Conservation (phyloP, 1,140 invertebrate species). For the Drosophila prosaltans region DNA sequence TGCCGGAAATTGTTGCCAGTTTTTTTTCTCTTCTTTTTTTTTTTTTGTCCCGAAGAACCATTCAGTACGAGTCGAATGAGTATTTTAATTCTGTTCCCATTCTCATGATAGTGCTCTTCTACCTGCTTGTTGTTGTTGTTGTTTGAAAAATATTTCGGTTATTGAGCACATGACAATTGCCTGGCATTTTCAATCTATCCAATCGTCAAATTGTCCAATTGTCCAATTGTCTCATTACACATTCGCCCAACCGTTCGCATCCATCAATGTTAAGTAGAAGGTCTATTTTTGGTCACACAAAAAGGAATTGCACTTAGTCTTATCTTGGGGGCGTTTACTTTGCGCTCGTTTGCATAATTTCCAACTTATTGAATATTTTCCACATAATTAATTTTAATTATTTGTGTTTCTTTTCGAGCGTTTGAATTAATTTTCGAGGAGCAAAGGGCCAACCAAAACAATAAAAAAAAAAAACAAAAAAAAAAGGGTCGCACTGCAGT, state of each 20-base stretch:
- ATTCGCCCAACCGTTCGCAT: constrained; percentile 35
- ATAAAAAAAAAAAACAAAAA: constrained; percentile 45
- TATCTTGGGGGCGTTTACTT: constrained; percentile 70
- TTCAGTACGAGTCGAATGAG: constrained; percentile 42
- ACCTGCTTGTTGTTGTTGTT: constrained; percentile 26
- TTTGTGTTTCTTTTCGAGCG: constrained; percentile 61
- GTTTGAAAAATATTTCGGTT: constrained; percentile 55
- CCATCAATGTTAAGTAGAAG: constrained; percentile 64
- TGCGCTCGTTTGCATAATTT: constrained; percentile 79
- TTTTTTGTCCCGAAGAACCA: constrained; percentile 21
- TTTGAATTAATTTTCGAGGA: constrained; percentile 74
- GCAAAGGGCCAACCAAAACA: constrained; percentile 22
- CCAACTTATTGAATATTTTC: constrained; percentile 80
- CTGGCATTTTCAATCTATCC: constrained; percentile 28
- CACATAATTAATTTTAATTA: constrained; percentile 81
- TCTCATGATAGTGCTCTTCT: constrained; percentile 34
- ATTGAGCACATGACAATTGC: constrained; percentile 52
- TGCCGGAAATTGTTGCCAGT: constrained; percentile 75
- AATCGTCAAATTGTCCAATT: constrained; percentile 25
- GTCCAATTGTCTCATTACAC: constrained; percentile 12
- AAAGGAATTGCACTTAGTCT: constrained; percentile 70
- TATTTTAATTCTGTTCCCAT: constrained; percentile 42
- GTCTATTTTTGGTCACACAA: constrained; percentile 65
- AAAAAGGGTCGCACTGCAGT: constrained; percentile 63
- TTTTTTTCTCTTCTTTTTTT: constrained; percentile 2